These are phyloP conservation scores for Pterocles burchelli DNA, from an alignment of 2,113 vertebrate species.

Conservation along the genomic window DNA sequence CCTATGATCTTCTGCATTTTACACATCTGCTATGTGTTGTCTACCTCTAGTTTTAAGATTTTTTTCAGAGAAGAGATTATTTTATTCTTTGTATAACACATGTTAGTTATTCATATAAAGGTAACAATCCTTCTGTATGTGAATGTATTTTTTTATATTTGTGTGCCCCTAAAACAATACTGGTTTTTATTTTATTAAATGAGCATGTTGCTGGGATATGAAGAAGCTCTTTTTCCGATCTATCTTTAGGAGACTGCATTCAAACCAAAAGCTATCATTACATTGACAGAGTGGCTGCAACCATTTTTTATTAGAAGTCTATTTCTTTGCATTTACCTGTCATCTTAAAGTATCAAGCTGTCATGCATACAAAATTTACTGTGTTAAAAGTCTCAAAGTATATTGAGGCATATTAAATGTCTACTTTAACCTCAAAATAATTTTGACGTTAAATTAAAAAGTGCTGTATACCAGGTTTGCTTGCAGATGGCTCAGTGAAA, in stretches of 20 bases:
- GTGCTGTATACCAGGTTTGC: not conserved
- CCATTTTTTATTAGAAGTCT: not conserved
- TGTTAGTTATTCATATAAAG: rapidly evolving
- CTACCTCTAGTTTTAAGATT: not conserved
- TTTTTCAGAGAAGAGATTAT: not conserved
- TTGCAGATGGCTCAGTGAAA: not conserved
- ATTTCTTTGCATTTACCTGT: not conserved
- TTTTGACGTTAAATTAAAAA: not conserved
- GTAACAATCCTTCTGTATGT: rapidly evolving
- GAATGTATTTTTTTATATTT: not conserved
- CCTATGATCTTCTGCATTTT: not conserved
- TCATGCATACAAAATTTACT: not conserved
- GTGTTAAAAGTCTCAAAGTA: not conserved
- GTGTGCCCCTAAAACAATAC: not conserved
- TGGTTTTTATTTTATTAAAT: not conserved
- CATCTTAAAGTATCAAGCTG: not conserved
- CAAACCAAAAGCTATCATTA: not conserved
- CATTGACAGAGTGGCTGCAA: not conserved
- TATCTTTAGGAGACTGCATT: not conserved
- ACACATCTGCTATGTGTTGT: not conserved
- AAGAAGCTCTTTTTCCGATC: not conserved
- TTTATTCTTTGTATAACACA: not conserved
- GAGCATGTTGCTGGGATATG: not conserved
- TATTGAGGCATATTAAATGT: not conserved
- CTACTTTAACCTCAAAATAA: not conserved